A percentile compares a stretch with the other conserved stretches of the same genome.
Conservation (phyloP, 2,113 vertebrate genomes). For the human (Homo sapiens) region DNA sequence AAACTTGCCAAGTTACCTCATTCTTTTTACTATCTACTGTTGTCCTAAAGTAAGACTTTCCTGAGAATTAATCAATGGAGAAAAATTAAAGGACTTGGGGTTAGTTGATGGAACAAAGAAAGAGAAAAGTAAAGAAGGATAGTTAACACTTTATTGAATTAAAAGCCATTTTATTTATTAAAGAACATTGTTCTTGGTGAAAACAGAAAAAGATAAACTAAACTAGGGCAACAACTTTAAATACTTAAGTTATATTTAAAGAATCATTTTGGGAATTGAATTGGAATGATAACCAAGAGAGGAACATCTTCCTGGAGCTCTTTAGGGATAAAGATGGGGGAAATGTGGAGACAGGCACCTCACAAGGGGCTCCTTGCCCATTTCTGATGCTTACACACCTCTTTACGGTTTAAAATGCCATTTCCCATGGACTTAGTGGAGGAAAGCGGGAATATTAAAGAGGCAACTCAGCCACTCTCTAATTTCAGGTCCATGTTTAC, state of each 20-base stretch:
- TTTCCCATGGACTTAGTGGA: neutral
- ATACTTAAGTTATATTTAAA: slow-evolving; percentile 14
- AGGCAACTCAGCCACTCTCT: neutral
- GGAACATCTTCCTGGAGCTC: neutral
- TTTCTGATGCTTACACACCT: neutral
- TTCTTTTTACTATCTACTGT: neutral
- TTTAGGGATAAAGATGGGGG: neutral
- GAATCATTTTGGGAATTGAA: neutral
- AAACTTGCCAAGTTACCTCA: neutral
- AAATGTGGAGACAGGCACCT: neutral
- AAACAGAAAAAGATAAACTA: slow-evolving; percentile 3
- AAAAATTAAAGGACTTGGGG: neutral
- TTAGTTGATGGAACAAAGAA: neutral
- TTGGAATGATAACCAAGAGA: neutral
- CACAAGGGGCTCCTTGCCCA: neutral
- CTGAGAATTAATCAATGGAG: neutral
- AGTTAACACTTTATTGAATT: neutral
- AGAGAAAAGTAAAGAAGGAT: neutral
- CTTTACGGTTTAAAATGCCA: neutral
- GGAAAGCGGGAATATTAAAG: neutral
- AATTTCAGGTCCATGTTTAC: neutral
- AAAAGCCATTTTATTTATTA: neutral
- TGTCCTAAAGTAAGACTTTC: neutral
- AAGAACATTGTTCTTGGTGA: neutral
- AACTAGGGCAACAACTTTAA: neutral